Percentiles rank a stretch among this genome's conserved stretches.
These are phyloP conservation scores for Chironomus riparius DNA, from an alignment of 2,888 invertebrate species.

Conservation along the genomic window DNA sequence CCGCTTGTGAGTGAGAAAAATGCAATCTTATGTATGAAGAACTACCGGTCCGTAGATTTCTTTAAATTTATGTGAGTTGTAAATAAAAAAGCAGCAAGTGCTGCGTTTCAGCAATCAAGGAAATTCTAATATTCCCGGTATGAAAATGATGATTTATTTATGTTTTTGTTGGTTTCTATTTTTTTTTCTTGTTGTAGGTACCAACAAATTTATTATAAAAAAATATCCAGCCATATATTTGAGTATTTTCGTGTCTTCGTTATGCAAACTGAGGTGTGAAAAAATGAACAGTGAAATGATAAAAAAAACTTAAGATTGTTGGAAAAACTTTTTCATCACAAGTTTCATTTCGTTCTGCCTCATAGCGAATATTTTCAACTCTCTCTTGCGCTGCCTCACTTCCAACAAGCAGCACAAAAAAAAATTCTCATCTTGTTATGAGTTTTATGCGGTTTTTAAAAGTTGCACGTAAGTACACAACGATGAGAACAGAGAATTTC, in stretches of 20 bases:
- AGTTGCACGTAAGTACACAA: neutral
- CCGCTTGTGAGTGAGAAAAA: neutral
- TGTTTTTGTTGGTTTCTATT: no score
- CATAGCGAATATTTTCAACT: neutral
- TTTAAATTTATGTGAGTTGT: neutral
- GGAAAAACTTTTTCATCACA: neutral
- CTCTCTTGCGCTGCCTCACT: neutral
- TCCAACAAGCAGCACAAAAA: neutral
- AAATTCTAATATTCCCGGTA: neutral
- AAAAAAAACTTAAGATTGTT: neutral
- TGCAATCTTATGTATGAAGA: no score
- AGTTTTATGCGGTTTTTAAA: slow-evolving; percentile 4
- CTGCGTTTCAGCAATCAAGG: neutral
- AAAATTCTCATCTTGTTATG: neutral
- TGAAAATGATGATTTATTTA: neutral
- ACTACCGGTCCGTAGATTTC: no score
- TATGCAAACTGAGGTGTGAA: slow-evolving; percentile 7
- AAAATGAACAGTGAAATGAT: neutral
- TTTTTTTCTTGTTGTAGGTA: no score
- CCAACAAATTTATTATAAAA: neutral
- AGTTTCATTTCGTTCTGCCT: neutral
- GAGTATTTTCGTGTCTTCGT: neutral
- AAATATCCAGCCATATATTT: slow-evolving; percentile 5
- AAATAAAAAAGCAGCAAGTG: neutral
- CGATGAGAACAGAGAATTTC: neutral